A percentile compares a stretch with the other conserved stretches of the same genome.
These are phyloP conservation scores for Halisarca cf. caerulea DNA, from an alignment of 37 sponge, comb jelly and placozoan species.

Conservation along the genomic window DNA sequence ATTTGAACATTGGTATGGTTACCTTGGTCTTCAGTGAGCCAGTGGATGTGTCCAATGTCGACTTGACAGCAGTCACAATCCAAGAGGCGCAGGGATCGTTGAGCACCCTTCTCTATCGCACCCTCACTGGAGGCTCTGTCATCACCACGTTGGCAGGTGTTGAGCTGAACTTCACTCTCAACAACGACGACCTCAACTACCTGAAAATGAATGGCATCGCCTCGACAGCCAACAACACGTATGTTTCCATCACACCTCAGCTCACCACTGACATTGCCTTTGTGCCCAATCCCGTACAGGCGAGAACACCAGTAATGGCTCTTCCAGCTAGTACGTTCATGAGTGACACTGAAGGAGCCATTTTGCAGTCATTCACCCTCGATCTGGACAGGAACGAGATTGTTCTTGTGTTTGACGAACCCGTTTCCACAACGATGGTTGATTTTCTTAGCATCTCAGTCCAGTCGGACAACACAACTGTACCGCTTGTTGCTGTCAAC, in stretches of 20 bases:
- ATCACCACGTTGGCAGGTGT: constrained; percentile 22
- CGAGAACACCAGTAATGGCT: constrained; percentile 45
- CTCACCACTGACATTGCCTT: constrained; percentile 67
- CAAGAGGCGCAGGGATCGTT: constrained; percentile 66
- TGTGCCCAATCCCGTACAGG: constrained; percentile 44
- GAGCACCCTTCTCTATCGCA: constrained; percentile 24
- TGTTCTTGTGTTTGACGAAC: constrained; percentile 71
- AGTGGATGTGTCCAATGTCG: constrained; percentile 49
- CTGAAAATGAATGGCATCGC: constrained; percentile 62
- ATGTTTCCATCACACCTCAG: constrained; percentile 54
- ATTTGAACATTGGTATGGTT: constrained; percentile 61
- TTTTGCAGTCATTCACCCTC: constrained; percentile 49
- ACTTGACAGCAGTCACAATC: constrained; percentile 57
- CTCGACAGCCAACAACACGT: constrained; percentile 36
- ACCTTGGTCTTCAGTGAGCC: constrained; percentile 84
- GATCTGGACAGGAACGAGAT: constrained; percentile 71
- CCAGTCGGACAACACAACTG: constrained; percentile 48
- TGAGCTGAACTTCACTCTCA: constrained; percentile 36
- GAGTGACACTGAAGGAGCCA: constrained; percentile 54
- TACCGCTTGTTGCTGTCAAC: constrained; percentile 9
- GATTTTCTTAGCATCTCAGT: constrained; percentile 23
- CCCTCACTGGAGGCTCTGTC: constrained; percentile 46
- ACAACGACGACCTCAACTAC: constrained; percentile 56
- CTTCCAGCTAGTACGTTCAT: constrained; percentile 34
- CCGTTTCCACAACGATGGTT: constrained; percentile 53